phyloP scores from a whole-genome alignment of 2,888 invertebrate species.

The Nudaria mundana region DNA sequence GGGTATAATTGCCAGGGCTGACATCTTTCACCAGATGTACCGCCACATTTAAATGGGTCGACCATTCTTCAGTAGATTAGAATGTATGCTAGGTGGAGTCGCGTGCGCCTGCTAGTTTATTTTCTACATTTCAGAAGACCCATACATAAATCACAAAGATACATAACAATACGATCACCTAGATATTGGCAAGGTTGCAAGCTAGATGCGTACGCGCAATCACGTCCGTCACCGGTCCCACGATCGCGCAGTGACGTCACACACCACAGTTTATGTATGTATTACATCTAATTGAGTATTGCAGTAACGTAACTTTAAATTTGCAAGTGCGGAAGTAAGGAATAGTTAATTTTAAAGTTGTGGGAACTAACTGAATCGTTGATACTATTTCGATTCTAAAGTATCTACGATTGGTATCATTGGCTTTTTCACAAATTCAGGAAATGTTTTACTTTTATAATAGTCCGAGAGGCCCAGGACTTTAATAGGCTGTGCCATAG shows the following conservation, averaged over 20 bases:
- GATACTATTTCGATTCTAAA: not conserved
- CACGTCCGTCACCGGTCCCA: conserved; percentile 30
- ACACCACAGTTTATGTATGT: conserved; percentile 7
- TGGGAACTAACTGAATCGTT: not conserved
- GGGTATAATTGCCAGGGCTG: too few species aligned
- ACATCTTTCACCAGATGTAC: too few species aligned
- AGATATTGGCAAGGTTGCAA: conserved; percentile 23
- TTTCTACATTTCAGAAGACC: not conserved
- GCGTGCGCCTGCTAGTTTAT: not conserved
- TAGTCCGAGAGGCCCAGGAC: too few species aligned
- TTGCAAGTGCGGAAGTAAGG: conserved; percentile 11
- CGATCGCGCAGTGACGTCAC: conserved; percentile 26
- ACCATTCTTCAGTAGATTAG: too few species aligned
- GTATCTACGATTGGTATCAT: too few species aligned
- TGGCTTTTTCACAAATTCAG: too few species aligned
- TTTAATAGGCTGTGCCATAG: too few species aligned
- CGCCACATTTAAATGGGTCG: too few species aligned
- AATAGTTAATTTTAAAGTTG: not conserved
- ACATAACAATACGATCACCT: conserved; percentile 9
- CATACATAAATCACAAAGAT: not conserved
- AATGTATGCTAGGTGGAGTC: too few species aligned
- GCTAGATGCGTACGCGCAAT: conserved; percentile 17
- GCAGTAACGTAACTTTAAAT: conserved; percentile 8
- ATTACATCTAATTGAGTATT: conserved; percentile 5
- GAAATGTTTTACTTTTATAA: too few species aligned